Evolutionary conservation across 2,888 invertebrate genomes (phyloP).

Genomic region (Phaedon cochleariae): DNA sequence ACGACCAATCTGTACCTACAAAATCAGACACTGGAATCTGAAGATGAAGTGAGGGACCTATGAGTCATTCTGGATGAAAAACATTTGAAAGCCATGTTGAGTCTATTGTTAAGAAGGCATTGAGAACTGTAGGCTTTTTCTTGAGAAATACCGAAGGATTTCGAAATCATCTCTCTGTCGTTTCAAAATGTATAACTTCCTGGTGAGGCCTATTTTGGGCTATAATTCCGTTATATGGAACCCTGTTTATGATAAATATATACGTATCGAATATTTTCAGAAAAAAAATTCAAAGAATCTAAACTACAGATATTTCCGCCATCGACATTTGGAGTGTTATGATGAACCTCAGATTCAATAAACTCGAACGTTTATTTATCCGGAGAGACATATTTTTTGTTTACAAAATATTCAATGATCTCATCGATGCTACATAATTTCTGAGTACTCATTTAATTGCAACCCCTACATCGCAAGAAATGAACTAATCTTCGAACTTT

Average conservation of each 20-base stretch:
- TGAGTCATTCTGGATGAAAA: neutral
- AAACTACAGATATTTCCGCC: neutral
- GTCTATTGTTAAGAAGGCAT: neutral
- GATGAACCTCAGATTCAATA: neutral
- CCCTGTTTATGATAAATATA: neutral
- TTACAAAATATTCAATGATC: no score
- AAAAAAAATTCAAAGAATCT: neutral
- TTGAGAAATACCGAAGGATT: neutral
- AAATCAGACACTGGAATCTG: no score
- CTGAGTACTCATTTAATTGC: no score
- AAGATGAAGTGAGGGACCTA: neutral
- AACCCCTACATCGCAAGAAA: neutral
- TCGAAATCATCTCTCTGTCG: neutral
- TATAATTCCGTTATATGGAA: neutral
- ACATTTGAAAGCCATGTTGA: neutral
- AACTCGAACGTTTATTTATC: neutral
- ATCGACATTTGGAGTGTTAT: neutral
- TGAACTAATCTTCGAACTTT: neutral
- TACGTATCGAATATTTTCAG: neutral
- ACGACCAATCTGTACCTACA: neutral
- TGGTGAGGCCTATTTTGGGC: neutral
- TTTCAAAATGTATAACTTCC: neutral
- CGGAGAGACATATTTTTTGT: no score
- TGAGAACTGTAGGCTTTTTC: neutral
- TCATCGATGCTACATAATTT: no score